Conservation (phyloP, 2,797 vertebrate species). For the Carduelis carduelis region DNA sequence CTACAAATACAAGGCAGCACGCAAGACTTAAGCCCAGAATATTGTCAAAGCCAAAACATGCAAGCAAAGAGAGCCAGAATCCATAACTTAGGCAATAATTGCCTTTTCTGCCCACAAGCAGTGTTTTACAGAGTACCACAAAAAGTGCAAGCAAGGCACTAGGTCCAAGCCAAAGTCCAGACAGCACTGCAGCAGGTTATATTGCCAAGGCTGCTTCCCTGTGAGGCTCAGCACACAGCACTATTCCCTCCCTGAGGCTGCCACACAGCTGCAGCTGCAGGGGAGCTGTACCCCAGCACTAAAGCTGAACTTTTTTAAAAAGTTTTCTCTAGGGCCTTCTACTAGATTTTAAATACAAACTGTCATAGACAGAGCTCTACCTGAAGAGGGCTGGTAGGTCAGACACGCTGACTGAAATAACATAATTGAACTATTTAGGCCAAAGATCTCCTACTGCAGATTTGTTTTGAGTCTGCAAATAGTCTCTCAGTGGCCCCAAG, state of each 20-base stretch:
- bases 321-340: neutral
- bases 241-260: neutral
- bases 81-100: neutral
- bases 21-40: neutral
- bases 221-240: fast-evolving
- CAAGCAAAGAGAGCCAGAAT: neutral
- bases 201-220: neutral
- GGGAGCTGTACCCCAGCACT: neutral
- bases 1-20: neutral
- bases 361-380: neutral
- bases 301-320: neutral
- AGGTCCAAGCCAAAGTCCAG: slow-evolving; percentile 24
- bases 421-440: neutral
- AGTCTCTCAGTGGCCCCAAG: fast-evolving
- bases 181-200: neutral
- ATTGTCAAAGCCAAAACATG: neutral
- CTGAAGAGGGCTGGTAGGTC: neutral
- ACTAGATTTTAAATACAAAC: neutral
- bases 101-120: neutral
- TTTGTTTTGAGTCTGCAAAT: neutral
- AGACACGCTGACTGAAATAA: neutral
- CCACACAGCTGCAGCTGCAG: fast-evolving
- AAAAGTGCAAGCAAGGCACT: neutral
- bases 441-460: neutral
- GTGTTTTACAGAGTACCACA: neutral